A percentile compares a stretch with the other conserved stretches of the same genome.
phyloP scores from a whole-genome alignment of 2,888 invertebrate genomes.

The Stegophylla sp. region DNA sequence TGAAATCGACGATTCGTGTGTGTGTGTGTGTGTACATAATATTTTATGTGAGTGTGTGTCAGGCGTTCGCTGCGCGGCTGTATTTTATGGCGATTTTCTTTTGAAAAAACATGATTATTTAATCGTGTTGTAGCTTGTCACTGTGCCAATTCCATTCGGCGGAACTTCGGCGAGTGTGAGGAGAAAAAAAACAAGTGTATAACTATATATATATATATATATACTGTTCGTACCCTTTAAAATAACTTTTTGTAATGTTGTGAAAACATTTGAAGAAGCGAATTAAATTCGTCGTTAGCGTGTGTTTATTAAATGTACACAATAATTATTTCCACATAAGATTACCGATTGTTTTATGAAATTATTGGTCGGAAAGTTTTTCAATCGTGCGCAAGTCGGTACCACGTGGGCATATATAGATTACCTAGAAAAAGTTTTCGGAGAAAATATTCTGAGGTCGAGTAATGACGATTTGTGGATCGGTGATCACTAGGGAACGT shows the following conservation, averaged over 20 bases:
- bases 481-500: no score
- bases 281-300: slow-evolving; percentile 7
- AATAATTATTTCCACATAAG: not conserved
- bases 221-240: not conserved
- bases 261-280: not conserved
- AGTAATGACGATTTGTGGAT: not conserved
- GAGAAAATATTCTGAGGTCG: not conserved
- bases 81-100: not conserved
- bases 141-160: slow-evolving; percentile 6
- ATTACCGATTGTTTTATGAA: not conserved
- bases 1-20: no score
- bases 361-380: slow-evolving; percentile 12
- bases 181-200: not conserved
- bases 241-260: not conserved
- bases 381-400: not conserved
- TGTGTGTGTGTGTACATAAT: no score
- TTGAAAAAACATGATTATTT: not conserved
- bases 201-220: not conserved
- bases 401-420: no score
- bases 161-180: not conserved
- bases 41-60: not conserved
- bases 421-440: not conserved
- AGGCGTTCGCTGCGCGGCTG: not conserved
- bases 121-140: not conserved
- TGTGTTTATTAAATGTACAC: slow-evolving; percentile 7